phyloP scores from a whole-genome alignment of 2,797 vertebrate genomes.

The Enteromius treurensis region DNA sequence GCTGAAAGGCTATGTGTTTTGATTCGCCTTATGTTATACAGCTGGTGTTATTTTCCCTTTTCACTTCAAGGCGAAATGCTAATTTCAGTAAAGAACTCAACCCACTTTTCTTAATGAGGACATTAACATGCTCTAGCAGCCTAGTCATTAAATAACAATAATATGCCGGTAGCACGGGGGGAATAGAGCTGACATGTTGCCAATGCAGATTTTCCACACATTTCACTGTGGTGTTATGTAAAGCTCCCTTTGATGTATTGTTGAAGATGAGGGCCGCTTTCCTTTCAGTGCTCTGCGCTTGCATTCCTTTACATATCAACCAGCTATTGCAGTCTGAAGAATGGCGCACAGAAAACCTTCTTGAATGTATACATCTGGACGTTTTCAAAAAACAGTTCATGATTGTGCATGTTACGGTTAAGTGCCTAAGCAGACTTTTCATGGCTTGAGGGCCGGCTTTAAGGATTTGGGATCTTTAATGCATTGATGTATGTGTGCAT shows the following conservation, averaged over 20 bases:
- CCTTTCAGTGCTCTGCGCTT: slow-evolving; percentile 24
- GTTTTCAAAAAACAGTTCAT: slow-evolving; percentile 34
- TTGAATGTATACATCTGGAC: slow-evolving; percentile 39
- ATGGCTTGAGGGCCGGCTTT: slow-evolving; percentile 34
- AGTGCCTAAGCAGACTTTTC: slow-evolving; percentile 54
- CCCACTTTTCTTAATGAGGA: slow-evolving; percentile 53
- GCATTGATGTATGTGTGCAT: slow-evolving; percentile 50
- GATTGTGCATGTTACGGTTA: slow-evolving; percentile 40
- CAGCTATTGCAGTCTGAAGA: slow-evolving; percentile 25
- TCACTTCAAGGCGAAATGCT: slow-evolving; percentile 47
- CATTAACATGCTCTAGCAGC: slow-evolving; percentile 60
- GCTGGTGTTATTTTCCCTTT: slow-evolving; percentile 12
- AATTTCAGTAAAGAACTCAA: slow-evolving; percentile 49
- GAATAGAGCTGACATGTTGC: slow-evolving; percentile 55
- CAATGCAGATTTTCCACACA: slow-evolving; percentile 51
- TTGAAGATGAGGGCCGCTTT: slow-evolving; percentile 30
- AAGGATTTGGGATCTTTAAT: slow-evolving; percentile 32
- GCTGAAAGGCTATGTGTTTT: slow-evolving; percentile 39
- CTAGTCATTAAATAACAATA: slow-evolving; percentile 54
- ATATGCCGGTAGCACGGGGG: slow-evolving; percentile 35
- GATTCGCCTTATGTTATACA: slow-evolving; percentile 21
- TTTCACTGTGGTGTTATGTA: slow-evolving; percentile 51
- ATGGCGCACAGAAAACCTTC: slow-evolving; percentile 11
- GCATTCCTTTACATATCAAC: slow-evolving; percentile 52
- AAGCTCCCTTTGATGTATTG: slow-evolving; percentile 54